Percentiles rank a stretch among this genome's conserved stretches.
These are phyloP conservation scores for Brachionus koreanus DNA, from an alignment of 1,140 invertebrate species.

Conservation along the genomic window DNA sequence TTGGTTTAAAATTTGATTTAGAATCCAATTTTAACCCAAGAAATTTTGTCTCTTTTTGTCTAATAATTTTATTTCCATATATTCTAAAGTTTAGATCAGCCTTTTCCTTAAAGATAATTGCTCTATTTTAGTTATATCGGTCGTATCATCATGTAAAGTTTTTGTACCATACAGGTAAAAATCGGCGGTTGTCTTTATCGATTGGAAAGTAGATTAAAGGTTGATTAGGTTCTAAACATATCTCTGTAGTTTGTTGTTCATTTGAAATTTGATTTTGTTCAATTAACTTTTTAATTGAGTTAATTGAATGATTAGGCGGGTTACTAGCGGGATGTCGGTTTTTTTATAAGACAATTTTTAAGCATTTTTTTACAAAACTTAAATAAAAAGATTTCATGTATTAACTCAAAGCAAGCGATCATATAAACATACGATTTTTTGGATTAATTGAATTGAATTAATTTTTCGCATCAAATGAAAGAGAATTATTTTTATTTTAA, in stretches of 20 bases:
- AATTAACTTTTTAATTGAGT: not conserved
- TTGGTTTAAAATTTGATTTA: too few species aligned
- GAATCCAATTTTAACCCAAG: too few species aligned
- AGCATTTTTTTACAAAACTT: not conserved
- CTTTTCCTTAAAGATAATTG: slow-evolving; percentile 42
- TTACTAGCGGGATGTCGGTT: not conserved
- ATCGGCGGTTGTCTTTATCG: not conserved
- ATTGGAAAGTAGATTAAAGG: not conserved
- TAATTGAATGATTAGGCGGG: not conserved
- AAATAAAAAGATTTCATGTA: not conserved
- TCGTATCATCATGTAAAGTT: not conserved
- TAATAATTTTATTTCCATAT: too few species aligned
- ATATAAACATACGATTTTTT: not conserved
- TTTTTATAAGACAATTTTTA: not conserved
- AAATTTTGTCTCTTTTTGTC: too few species aligned
- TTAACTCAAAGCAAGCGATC: not conserved
- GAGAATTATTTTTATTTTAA: not conserved
- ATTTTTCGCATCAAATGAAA: not conserved
- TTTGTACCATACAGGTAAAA: not conserved
- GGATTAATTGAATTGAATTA: not conserved
- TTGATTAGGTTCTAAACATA: not conserved
- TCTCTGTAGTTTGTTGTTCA: not conserved
- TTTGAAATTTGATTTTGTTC: not conserved
- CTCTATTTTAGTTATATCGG: not conserved
- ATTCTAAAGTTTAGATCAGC: too few species aligned